Percentiles rank a stretch among this genome's conserved stretches.
Conservation (phyloP, 2,113 vertebrate species). For the Isurus oxyrinchus region DNA sequence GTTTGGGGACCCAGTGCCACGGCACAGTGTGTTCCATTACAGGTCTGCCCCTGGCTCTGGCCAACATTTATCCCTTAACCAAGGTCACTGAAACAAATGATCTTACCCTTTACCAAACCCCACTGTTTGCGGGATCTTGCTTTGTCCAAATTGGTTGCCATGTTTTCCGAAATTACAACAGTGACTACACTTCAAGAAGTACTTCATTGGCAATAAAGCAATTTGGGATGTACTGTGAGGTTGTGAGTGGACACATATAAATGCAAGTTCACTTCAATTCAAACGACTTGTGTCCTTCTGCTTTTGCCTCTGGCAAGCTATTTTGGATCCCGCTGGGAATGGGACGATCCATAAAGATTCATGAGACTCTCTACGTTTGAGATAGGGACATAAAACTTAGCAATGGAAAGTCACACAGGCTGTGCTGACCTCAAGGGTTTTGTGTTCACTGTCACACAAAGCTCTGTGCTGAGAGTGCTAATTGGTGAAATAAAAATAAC, state of each 20-base stretch:
- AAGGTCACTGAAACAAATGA: background rate
- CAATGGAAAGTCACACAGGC: background rate
- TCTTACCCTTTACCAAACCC: background rate
- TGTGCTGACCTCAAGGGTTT: background rate
- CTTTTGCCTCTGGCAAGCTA: background rate
- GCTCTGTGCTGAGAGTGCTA: background rate
- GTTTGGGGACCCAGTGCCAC: too few relatives aligned
- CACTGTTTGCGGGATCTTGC: background rate
- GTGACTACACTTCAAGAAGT: background rate
- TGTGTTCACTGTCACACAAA: background rate
- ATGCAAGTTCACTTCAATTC: background rate
- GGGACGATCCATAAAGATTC: background rate
- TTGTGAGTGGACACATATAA: background rate
- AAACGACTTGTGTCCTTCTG: background rate
- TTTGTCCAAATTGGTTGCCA: background rate
- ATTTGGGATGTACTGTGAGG: background rate
- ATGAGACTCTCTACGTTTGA: background rate
- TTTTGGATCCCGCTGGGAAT: background rate
- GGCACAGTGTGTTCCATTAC: too few relatives aligned
- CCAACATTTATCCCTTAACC: background rate
- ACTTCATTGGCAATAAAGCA: background rate
- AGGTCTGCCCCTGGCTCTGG: too few relatives aligned
- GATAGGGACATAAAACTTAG: background rate
- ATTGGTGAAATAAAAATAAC: background rate
- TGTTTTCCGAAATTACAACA: background rate